phyloP scores from a whole-genome alignment of 92 coral and sea anemone genomes.

The Porites evermanni region DNA sequence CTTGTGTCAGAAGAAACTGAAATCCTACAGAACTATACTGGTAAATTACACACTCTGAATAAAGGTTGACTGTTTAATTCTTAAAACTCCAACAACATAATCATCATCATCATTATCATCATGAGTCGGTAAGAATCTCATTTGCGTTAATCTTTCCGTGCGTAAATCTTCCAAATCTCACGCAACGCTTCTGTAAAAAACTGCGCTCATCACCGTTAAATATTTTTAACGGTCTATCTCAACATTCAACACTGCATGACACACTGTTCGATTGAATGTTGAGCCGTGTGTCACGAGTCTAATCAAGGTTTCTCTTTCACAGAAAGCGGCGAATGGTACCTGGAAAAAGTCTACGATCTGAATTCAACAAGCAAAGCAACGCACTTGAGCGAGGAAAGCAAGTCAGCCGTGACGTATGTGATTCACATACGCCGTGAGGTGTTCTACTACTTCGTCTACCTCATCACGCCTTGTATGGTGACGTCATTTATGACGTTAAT shows the following conservation, averaged over 20 bases:
- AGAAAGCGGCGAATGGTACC: slow-evolving; percentile 93
- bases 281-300: too few species aligned
- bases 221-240: too few species aligned
- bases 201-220: too few species aligned
- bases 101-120: background rate
- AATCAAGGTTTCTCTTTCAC: background rate
- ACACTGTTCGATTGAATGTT: too few species aligned
- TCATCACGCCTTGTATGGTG: slow-evolving; percentile 43
- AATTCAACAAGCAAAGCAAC: slow-evolving; percentile 63
- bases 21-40: slow-evolving; percentile 86
- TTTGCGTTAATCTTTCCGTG: slow-evolving; percentile 43
- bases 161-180: slow-evolving; percentile 81
- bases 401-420: slow-evolving; percentile 78
- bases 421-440: slow-evolving; percentile 90
- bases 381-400: slow-evolving; percentile 37
- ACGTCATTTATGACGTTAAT: slow-evolving; percentile 83
- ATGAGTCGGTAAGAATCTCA: background rate
- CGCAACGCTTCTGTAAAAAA: slow-evolving; percentile 8
- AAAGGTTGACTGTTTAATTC: background rate
- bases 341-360: slow-evolving; percentile 62
- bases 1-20: slow-evolving; percentile 63
- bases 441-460: slow-evolving; percentile 57
- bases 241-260: too few species aligned
- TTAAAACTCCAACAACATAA: too few species aligned
- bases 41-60: slow-evolving; percentile 21